Evolutionary conservation across 2,113 vertebrate species (phyloP).

Genomic region (Patagioenas fasciata): DNA sequence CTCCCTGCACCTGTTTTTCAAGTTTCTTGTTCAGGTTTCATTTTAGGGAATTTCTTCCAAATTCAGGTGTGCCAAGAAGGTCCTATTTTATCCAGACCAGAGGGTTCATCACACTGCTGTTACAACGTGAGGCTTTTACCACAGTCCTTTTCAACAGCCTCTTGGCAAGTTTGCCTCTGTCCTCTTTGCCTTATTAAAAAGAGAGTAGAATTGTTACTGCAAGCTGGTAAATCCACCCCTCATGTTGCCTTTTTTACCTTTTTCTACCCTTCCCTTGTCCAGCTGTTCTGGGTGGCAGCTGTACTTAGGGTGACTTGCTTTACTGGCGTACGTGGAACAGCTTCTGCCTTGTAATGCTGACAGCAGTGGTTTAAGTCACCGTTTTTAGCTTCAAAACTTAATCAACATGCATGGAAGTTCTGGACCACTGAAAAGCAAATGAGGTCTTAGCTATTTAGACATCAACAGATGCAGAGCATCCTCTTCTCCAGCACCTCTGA

Average conservation of each 20-base stretch:
- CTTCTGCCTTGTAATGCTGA: neutral
- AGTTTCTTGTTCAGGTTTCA: neutral
- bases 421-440: neutral
- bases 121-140: neutral
- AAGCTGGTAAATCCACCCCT: rapidly evolving
- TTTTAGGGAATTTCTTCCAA: neutral
- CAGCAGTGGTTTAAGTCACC: neutral
- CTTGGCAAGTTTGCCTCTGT: neutral
- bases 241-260: too few relatives aligned
- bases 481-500: neutral
- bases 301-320: neutral
- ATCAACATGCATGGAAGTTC: neutral
- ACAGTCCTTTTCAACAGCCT: neutral
- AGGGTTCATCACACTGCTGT: neutral
- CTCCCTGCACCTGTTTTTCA: neutral
- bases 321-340: neutral
- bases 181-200: neutral
- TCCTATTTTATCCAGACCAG: neutral
- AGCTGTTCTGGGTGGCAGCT: neutral
- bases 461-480: neutral
- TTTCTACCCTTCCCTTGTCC: neutral
- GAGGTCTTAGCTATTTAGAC: neutral
- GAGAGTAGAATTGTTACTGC: neutral
- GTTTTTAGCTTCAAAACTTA: neutral
- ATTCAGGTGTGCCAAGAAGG: neutral